Evolutionary conservation across 2,797 vertebrate species (phyloP).

Genomic region (Threskiornis aethiopicus): DNA sequence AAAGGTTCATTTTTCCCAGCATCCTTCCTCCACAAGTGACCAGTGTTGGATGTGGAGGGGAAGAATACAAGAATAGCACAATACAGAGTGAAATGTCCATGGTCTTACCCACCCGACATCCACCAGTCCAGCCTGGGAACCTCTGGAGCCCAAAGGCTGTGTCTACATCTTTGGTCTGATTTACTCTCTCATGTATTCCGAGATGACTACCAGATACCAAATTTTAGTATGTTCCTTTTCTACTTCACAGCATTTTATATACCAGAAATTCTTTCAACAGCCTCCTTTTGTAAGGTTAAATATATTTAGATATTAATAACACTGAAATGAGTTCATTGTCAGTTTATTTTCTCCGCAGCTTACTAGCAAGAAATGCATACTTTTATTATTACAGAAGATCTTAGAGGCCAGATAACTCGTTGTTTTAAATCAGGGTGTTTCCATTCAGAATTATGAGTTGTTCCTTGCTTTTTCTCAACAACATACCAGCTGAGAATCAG

Average conservation of each 20-base stretch:
- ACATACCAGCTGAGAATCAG: neutral
- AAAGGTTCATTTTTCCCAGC: neutral
- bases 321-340: neutral
- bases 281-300: neutral
- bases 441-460: neutral
- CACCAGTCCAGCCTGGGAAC: neutral
- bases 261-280: neutral
- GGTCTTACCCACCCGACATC: neutral
- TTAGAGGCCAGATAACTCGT: neutral
- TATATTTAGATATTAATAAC: neutral
- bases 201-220: neutral
- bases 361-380: neutral
- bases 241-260: neutral
- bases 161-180: neutral
- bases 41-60: neutral
- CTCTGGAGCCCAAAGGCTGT: neutral
- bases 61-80: neutral
- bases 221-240: neutral
- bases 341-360: neutral
- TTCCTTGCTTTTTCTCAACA: neutral
- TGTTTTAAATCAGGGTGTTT: neutral
- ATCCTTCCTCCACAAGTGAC: neutral
- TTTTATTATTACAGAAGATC: neutral
- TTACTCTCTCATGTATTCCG: neutral
- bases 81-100: neutral